Conservation (phyloP, 2,113 vertebrate species). For the Hippocampus guttulatus region DNA sequence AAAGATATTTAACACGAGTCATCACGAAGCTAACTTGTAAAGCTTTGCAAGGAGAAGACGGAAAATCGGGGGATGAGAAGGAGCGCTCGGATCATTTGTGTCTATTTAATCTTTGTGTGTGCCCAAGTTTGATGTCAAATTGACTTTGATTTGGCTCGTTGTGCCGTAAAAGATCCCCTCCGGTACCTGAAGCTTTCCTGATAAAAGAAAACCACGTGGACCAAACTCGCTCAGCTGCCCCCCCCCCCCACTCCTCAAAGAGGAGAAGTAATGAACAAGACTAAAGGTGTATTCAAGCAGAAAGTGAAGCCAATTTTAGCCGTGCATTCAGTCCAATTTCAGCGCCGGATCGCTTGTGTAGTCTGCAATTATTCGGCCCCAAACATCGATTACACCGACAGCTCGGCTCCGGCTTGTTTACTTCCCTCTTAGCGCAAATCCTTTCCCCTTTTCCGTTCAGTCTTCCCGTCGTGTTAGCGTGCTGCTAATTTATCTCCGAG, state of each 20-base stretch:
- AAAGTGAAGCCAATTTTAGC: conserved; percentile 11
- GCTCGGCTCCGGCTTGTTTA: conserved; percentile 7
- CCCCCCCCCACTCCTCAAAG: too few species aligned
- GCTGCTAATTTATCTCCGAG: conserved; percentile 6
- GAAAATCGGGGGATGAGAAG: conserved; percentile 25
- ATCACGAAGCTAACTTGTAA: conserved; percentile 58
- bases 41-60: conserved; percentile 18
- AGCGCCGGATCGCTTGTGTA: conserved; percentile 4
- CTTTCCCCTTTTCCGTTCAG: neutral
- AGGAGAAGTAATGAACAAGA: neutral
- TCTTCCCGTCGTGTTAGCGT: neutral
- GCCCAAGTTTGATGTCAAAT: conserved; percentile 37
- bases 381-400: conserved; percentile 13
- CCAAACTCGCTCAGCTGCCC: neutral
- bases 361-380: conserved; percentile 6
- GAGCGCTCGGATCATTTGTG: conserved; percentile 45
- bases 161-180: conserved; percentile 34
- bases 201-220: conserved; percentile 26
- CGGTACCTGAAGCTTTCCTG: conserved; percentile 35
- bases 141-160: conserved; percentile 26
- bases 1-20: conserved; percentile 43
- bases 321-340: conserved; percentile 11
- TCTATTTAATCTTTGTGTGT: conserved; percentile 26
- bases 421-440: conserved; percentile 2
- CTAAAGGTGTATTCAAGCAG: conserved; percentile 6